Evolutionary conservation across 2,888 invertebrate genomes (phyloP), one percentile per base, ranked within the genome.

Genomic region (Drosophila melanosoma): DNA sequence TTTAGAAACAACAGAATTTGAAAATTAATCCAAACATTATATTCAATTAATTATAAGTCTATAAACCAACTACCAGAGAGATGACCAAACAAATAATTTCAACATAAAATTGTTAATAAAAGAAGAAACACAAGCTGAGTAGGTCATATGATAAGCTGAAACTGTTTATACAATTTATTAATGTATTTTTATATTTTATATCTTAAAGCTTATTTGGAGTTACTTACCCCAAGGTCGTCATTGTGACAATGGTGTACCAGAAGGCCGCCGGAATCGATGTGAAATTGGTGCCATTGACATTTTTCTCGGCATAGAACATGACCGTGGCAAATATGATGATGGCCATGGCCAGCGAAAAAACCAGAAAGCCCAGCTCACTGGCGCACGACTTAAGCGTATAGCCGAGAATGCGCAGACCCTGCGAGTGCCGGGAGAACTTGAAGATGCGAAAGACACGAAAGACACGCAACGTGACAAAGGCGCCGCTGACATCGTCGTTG

Each of bases 191-290:
- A 29, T 29, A 29, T 29, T 29, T 29, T 29, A 6, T 6, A 29
- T 17, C 10, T 10, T 49, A 0, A 26, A 32, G 20, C 17, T 23
- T 58, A 58, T 45, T 8, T 15, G 45, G 6, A 6, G 11, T 7
- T 7, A 96, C 98, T 97, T 94, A 99, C 99, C 99, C 99, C 82
- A 99, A 94, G 58, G 99, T 99, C 73, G 99, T 99, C 99, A 99
- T 99, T 85, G 99, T 99, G 92, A 99, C 99, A 92, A 99, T 99
- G 92, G 99, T 99, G 95, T 99, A 99, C 99, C 99, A 99, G 94
- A 99, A 99, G 85, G 99, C 99, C 65, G 99, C 98, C 71, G 99
- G 99, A 94, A 99, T 99, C 93, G 99, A 99, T 78, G 98, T 99
- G 95, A 99, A 99, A 94, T 97, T 97, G 65, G 99, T 99, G 90